Evolutionary conservation across 2,888 invertebrate genomes (phyloP).

Genomic region (Mylabris sibirica): DNA sequence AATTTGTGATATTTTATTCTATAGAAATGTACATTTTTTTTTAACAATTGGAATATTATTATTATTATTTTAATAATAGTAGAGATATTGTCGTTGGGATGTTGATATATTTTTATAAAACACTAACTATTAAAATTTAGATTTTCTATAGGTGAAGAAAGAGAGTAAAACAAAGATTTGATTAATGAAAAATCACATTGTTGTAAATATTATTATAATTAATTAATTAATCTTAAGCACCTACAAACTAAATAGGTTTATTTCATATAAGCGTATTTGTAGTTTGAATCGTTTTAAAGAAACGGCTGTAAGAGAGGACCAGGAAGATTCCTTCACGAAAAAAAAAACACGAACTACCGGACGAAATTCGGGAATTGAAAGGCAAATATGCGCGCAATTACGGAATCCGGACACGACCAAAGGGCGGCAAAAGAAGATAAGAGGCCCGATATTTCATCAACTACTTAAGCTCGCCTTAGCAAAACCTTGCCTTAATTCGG

Average conservation of each 20-base stretch:
- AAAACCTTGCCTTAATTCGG: too few relatives aligned
- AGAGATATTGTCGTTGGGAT: neutral
- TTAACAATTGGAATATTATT: neutral
- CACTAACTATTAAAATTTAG: slow-evolving; percentile 24
- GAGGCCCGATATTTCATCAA: too few relatives aligned
- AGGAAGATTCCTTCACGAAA: slow-evolving; percentile 35
- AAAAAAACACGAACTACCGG: too few relatives aligned
- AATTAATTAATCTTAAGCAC: slow-evolving; percentile 41
- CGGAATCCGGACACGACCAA: too few relatives aligned
- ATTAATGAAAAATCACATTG: slow-evolving; percentile 26
- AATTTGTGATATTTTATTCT: neutral
- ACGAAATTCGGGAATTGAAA: too few relatives aligned
- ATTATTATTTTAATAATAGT: neutral
- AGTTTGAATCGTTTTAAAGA: slow-evolving; percentile 7
- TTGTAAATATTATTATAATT: slow-evolving; percentile 15
- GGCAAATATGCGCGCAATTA: too few relatives aligned
- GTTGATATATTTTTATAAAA: slow-evolving; percentile 31
- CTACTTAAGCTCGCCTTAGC: too few relatives aligned
- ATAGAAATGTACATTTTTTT: neutral
- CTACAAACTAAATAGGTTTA: slow-evolving; percentile 43
- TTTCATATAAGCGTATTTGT: slow-evolving; percentile 43
- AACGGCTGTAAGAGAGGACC: neutral
- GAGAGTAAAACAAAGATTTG: slow-evolving; percentile 3
- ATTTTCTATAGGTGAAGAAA: slow-evolving; percentile 19
- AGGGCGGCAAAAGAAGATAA: too few relatives aligned